A percentile compares a stretch with the other conserved stretches of the same genome.
phyloP scores from a whole-genome alignment of 2,888 invertebrate species.

The Drosophila testacea region DNA sequence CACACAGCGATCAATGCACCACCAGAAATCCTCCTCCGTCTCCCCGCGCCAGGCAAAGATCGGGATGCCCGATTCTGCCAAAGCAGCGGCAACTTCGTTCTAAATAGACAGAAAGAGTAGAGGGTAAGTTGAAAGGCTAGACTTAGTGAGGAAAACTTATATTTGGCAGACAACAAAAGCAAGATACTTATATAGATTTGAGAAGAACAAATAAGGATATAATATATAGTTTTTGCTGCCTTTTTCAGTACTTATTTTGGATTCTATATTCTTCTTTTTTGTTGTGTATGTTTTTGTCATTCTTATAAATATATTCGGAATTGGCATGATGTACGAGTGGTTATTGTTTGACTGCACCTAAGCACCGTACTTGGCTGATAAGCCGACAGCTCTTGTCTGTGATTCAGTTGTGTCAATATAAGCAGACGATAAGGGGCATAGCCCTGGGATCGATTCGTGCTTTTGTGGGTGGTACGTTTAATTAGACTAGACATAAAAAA shows the following conservation, averaged over 20 bases:
- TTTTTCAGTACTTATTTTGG: no score
- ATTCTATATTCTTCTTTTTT: no score
- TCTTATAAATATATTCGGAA: no score
- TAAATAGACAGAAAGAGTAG: slow-evolving; percentile 83
- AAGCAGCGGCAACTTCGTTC: slow-evolving; percentile 98
- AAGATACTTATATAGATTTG: no score
- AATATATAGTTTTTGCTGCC: no score
- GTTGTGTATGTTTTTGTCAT: no score
- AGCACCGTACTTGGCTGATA: slow-evolving; percentile 65
- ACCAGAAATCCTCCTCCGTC: slow-evolving; percentile 99
- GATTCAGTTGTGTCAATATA: slow-evolving; percentile 68
- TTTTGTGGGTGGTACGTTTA: slow-evolving; percentile 38
- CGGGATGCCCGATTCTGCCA: slow-evolving; percentile 95
- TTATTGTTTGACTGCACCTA: slow-evolving; percentile 16
- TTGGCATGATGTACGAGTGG: no score
- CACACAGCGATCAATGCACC: slow-evolving; percentile 98
- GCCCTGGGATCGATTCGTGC: slow-evolving; percentile 30
- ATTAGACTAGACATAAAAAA: slow-evolving; percentile 51
- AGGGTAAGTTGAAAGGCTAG: not conserved
- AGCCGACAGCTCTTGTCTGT: slow-evolving; percentile 49
- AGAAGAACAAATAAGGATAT: no score
- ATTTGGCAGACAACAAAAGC: no score
- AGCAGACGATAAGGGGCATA: slow-evolving; percentile 49
- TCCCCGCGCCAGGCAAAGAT: slow-evolving; percentile 99
- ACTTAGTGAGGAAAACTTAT: no score